Evolutionary conservation across 1,140 invertebrate genomes (phyloP).

Genomic region (Papilio dardanus): DNA sequence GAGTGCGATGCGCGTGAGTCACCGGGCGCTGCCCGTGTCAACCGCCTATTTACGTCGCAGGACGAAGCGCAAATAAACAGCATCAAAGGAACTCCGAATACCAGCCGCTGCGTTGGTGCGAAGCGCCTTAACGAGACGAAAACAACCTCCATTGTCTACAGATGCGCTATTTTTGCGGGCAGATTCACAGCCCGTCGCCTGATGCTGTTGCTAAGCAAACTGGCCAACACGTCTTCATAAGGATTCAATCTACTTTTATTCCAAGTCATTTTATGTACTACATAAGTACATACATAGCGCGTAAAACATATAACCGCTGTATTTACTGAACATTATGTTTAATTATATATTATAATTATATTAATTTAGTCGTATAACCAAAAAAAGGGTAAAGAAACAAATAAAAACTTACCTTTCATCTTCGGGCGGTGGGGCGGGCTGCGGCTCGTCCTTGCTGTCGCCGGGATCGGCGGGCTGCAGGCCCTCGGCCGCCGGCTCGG

Average conservation of each 20-base stretch:
- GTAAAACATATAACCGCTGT: not conserved
- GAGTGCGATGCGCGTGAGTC: conserved; percentile 70
- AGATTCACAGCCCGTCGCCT: conserved; percentile 54
- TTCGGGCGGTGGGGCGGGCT: conserved; percentile 79
- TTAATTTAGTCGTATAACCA: not conserved
- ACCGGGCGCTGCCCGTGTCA: conserved; percentile 74
- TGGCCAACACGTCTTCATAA: not conserved
- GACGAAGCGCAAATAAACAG: conserved; percentile 81
- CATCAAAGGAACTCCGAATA: conserved; percentile 78
- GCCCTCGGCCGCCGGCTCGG: conserved; percentile 66
- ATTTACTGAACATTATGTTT: not conserved
- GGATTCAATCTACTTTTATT: not conserved
- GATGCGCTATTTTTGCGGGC: conserved; percentile 78
- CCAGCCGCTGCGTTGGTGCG: conserved; percentile 55
- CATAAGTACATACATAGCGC: not conserved
- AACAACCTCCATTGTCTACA: conserved; percentile 78
- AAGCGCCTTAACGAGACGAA: conserved; percentile 61
- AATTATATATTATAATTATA: not conserved
- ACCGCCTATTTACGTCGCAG: conserved; percentile 81
- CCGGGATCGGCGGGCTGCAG: conserved; percentile 67
- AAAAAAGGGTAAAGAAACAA: not conserved
- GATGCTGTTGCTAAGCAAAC: conserved; percentile 39
- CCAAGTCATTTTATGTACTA: not conserved
- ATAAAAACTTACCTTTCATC: conserved; percentile 85
- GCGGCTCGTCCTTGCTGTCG: conserved; percentile 77